Percentiles rank a stretch among this genome's conserved stretches.
Conservation (phyloP, 30 jellyfish, hydroid and myxozoan genomes). For the Turritopsis rubra region DNA sequence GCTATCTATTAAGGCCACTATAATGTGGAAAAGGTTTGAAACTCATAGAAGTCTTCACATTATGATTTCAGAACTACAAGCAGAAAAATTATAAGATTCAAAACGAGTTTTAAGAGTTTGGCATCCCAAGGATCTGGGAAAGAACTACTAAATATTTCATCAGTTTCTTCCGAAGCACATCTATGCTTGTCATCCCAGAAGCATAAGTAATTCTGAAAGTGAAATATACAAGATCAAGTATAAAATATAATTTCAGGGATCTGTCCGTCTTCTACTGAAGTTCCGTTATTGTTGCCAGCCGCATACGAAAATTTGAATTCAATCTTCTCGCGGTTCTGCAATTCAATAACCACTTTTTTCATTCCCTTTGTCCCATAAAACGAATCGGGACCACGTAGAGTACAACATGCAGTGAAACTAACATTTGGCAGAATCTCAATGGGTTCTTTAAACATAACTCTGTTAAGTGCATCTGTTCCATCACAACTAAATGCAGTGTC, state of each 20-base stretch:
- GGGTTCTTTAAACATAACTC: slow-evolving; percentile 97
- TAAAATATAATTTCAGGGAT: slow-evolving; percentile 95
- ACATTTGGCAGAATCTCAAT: slow-evolving; percentile 80
- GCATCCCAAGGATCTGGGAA: too few relatives aligned
- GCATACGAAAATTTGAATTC: slow-evolving; percentile 95
- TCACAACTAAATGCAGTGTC: slow-evolving; percentile 99
- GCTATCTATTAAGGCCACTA: too few relatives aligned
- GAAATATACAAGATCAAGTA: slow-evolving; percentile 36
- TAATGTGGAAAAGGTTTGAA: too few relatives aligned
- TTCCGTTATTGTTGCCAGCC: slow-evolving; percentile 96
- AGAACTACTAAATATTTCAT: too few relatives aligned
- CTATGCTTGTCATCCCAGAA: too few relatives aligned
- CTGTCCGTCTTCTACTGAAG: slow-evolving; percentile 98
- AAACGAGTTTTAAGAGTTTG: too few relatives aligned
- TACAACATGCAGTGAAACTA: slow-evolving; percentile 90
- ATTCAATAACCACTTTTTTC: slow-evolving; percentile 73
- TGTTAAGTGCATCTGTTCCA: slow-evolving; percentile 86
- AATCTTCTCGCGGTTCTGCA: slow-evolving; percentile 88
- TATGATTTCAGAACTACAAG: too few relatives aligned
- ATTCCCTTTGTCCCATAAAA: slow-evolving; percentile 90
- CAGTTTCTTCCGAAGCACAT: too few relatives aligned
- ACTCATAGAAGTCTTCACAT: too few relatives aligned
- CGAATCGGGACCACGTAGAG: slow-evolving; percentile 89
- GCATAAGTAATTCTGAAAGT: too few relatives aligned
- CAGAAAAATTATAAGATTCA: too few relatives aligned